Evolutionary conservation across 1,140 invertebrate species (phyloP).

Genomic region (Oreohelix idahoensis): DNA sequence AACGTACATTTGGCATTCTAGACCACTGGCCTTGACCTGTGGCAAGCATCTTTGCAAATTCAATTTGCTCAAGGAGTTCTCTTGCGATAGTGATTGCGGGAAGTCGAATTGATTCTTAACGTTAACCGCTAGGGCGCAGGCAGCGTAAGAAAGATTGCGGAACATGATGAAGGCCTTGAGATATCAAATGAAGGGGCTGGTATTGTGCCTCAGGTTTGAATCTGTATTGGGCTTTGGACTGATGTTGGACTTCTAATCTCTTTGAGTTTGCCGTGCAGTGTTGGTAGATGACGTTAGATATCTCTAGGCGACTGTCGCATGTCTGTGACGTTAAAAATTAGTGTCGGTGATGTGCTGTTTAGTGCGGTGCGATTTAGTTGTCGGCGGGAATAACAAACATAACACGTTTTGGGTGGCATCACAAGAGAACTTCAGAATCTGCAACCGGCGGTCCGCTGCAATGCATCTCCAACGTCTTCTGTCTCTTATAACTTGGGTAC

Average conservation of each 20-base stretch:
- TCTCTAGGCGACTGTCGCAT: background rate
- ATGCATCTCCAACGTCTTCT: too few species aligned
- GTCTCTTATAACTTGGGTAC: too few species aligned
- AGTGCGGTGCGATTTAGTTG: background rate
- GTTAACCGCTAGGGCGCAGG: slow-evolving; percentile 32
- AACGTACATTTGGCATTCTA: slow-evolving; percentile 25
- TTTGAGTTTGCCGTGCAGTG: background rate
- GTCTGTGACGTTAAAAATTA: background rate
- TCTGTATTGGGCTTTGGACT: background rate
- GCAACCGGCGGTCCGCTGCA: too few species aligned
- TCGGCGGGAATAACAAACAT: too few species aligned
- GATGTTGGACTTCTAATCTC: background rate
- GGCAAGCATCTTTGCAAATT: slow-evolving; percentile 22
- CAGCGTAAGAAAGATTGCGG: slow-evolving; percentile 28
- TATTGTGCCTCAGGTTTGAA: background rate
- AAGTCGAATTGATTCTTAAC: slow-evolving; percentile 7
- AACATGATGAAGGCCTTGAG: slow-evolving; percentile 25
- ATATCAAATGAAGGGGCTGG: background rate
- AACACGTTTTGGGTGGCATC: too few species aligned
- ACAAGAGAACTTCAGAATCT: too few species aligned
- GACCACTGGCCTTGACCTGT: background rate
- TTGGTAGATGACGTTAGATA: slow-evolving; percentile 30
- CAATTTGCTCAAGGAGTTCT: background rate
- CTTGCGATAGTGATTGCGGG: background rate
- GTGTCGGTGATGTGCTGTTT: background rate